Percentiles rank a stretch among this genome's conserved stretches.
phyloP scores from a whole-genome alignment of 2,888 invertebrate genomes.

The Enoplolaimus lenunculus region DNA sequence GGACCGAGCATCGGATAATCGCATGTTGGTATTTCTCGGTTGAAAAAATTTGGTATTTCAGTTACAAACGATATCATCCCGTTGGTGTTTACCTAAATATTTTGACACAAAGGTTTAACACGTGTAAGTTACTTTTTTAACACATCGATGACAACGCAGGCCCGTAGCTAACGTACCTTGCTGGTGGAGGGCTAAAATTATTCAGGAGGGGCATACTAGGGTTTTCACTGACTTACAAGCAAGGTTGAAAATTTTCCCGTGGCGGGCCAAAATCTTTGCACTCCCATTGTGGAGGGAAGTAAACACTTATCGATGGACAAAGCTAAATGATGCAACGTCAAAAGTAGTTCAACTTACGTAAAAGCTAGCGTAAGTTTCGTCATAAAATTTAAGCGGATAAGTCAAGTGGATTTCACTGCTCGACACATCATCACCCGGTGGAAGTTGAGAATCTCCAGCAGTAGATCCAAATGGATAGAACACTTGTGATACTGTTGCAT shows the following conservation, averaged over 20 bases:
- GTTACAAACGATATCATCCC: conserved; percentile 26
- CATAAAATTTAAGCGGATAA: background rate
- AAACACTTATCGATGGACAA: no score
- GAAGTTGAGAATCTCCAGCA: background rate
- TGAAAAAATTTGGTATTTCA: conserved; percentile 23
- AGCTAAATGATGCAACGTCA: no score
- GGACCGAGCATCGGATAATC: conserved; percentile 70
- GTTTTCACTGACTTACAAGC: no score
- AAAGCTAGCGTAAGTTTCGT: background rate
- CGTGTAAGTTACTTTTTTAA: no score
- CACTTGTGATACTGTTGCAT: no score
- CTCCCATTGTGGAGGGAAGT: no score
- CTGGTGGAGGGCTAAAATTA: no score
- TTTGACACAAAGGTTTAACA: background rate
- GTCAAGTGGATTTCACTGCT: background rate
- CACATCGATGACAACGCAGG: no score
- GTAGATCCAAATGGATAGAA: background rate
- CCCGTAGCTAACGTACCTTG: no score
- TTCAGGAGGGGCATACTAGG: no score
- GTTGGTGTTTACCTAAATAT: conserved; percentile 23
- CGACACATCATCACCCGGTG: background rate
- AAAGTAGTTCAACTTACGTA: conserved; percentile 9
- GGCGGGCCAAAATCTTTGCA: no score
- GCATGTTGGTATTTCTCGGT: conserved; percentile 29
- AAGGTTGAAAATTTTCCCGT: no score